Evolutionary conservation across 2,113 vertebrate species (phyloP).

Genomic region (Sula dactylatra): DNA sequence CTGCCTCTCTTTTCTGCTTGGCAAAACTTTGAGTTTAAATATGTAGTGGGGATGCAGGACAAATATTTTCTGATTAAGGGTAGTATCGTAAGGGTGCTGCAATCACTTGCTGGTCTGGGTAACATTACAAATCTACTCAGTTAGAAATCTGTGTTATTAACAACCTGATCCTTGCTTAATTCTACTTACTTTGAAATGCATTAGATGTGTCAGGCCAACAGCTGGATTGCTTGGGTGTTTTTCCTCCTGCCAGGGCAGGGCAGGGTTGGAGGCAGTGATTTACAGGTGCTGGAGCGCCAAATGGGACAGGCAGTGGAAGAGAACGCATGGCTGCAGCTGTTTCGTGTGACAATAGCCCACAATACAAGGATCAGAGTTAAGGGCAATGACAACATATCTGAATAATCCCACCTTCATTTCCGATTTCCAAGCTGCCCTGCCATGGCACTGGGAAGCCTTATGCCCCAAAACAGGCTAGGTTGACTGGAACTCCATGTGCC

Average conservation of each 20-base stretch:
- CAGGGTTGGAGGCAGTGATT: neutral
- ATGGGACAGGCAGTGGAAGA: neutral
- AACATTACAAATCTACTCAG: neutral
- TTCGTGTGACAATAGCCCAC: neutral
- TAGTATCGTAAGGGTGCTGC: neutral
- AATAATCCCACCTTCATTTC: neutral
- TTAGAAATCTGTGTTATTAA: neutral
- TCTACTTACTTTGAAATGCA: neutral
- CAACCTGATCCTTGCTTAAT: neutral
- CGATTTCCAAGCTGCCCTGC: neutral
- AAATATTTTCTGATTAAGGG: neutral
- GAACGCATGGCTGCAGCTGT: accelerated
- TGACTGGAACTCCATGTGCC: neutral
- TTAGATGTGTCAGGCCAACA: neutral
- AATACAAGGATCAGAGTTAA: neutral
- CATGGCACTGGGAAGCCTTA: neutral
- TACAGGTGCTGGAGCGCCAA: neutral
- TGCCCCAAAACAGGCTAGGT: neutral
- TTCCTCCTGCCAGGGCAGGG: neutral
- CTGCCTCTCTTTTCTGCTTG: neutral
- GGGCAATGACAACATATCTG: neutral
- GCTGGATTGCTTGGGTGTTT: accelerated
- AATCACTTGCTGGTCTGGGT: neutral
- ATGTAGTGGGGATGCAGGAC: neutral
- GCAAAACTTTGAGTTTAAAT: neutral